phyloP scores from a whole-genome alignment of 2,888 invertebrate genomes.

The Orthosia cruda region DNA sequence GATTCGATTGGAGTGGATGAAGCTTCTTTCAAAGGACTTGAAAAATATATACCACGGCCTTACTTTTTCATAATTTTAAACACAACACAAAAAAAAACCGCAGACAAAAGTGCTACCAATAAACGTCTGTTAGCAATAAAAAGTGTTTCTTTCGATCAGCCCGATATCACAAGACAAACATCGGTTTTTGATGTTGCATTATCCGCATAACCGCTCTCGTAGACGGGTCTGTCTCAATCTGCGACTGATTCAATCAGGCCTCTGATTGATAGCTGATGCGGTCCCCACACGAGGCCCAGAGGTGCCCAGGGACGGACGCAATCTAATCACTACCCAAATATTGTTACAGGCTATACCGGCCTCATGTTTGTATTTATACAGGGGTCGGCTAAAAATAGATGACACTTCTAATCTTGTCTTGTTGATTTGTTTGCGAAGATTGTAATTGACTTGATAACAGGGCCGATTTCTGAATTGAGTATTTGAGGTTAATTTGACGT shows the following conservation, averaged over 20 bases:
- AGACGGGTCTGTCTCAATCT: slow-evolving; percentile 37
- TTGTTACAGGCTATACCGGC: slow-evolving; percentile 53
- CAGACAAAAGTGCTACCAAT: background rate
- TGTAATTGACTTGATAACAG: background rate
- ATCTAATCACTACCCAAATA: slow-evolving; percentile 67
- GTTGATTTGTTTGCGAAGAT: slow-evolving; percentile 1
- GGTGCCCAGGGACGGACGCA: slow-evolving; percentile 56
- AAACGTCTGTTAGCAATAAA: background rate
- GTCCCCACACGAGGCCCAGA: slow-evolving; percentile 41
- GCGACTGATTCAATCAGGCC: slow-evolving; percentile 66
- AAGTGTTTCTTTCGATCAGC: background rate
- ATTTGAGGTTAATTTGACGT: too few relatives aligned
- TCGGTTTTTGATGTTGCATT: slow-evolving; percentile 44
- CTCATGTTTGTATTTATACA: slow-evolving; percentile 30
- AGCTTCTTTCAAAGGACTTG: too few relatives aligned
- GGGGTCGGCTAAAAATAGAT: slow-evolving; percentile 44
- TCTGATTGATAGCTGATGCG: slow-evolving; percentile 68
- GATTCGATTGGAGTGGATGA: too few relatives aligned
- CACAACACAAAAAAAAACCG: background rate
- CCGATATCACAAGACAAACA: slow-evolving; percentile 18
- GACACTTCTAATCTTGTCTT: background rate
- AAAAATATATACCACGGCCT: too few relatives aligned
- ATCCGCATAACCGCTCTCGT: slow-evolving; percentile 9
- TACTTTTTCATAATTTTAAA: background rate
- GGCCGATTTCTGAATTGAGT: too few relatives aligned